Conservation (phyloP, 2,888 invertebrate genomes). For the Epistrophe grossulariae region DNA sequence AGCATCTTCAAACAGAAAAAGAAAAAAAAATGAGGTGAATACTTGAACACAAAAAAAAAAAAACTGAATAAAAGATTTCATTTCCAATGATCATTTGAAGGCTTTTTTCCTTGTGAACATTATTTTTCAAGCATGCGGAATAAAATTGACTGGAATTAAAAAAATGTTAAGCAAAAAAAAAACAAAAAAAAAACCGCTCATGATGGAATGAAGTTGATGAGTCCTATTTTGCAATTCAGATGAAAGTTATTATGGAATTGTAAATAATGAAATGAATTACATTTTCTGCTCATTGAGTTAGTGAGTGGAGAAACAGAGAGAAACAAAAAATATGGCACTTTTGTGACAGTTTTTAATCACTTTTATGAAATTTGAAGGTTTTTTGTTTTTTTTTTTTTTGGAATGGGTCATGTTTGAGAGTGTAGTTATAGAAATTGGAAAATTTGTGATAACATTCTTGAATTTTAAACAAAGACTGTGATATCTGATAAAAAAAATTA, state of each 20-base stretch:
- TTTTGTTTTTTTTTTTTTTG: not conserved
- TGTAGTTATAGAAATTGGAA: too few species aligned
- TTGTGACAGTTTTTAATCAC: slow-evolving; percentile 32
- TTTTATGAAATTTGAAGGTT: not conserved
- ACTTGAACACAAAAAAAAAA: too few species aligned
- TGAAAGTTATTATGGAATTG: slow-evolving; percentile 18
- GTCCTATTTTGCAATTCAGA: slow-evolving; percentile 35
- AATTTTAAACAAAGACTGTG: too few species aligned
- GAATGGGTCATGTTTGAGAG: too few species aligned
- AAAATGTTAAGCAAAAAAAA: not conserved
- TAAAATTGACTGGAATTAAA: slow-evolving; percentile 15
- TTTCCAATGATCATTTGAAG: slow-evolving; percentile 17
- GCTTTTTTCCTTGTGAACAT: not conserved
- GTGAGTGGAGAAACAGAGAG: not conserved
- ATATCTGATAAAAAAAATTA: too few species aligned
- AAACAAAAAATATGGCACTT: not conserved
- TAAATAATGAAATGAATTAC: slow-evolving; percentile 16
- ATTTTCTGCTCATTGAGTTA: slow-evolving; percentile 9
- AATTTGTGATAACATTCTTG: too few species aligned
- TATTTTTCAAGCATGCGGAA: slow-evolving; percentile 9
- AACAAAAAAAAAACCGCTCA: not conserved
- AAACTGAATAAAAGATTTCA: slow-evolving; percentile 2
- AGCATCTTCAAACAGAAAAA: not conserved
- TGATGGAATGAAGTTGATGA: slow-evolving; percentile 27
- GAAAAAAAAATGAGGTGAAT: not conserved